These are phyloP conservation scores for Anniella stebbinsi DNA, from an alignment of 2,797 vertebrate genomes.

Conservation along the genomic window DNA sequence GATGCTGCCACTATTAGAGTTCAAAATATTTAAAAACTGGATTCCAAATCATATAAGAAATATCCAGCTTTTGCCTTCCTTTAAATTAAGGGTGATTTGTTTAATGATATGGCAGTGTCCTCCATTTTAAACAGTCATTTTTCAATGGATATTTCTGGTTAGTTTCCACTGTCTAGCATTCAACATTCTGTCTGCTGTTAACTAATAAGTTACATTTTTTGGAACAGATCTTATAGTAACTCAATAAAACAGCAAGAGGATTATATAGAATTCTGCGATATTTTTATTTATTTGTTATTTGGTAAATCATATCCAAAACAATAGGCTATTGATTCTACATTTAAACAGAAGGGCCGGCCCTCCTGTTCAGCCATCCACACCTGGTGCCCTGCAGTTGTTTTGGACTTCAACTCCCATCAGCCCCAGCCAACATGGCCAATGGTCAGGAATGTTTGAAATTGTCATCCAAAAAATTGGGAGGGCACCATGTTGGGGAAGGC, in stretches of 20 bases:
- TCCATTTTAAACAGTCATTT: background rate
- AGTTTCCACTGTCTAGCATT: background rate
- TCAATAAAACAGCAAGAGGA: background rate
- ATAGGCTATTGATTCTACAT: background rate
- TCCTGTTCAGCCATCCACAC: no score
- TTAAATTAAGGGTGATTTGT: background rate
- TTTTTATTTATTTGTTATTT: background rate
- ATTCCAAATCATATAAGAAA: background rate
- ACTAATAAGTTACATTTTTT: background rate
- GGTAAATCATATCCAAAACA: background rate
- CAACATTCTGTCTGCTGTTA: background rate
- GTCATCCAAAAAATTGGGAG: no score
- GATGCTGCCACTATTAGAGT: background rate
- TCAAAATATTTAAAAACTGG: background rate
- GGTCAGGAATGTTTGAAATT: no score
- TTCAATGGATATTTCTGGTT: background rate
- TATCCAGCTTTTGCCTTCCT: background rate
- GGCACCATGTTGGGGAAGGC: no score
- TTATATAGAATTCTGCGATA: no score
- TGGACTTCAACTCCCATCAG: no score
- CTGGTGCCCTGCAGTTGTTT: no score
- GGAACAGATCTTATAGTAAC: background rate
- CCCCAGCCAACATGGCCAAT: no score
- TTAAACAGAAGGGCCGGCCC: background rate
- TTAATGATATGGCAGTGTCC: background rate